Conservation (phyloP, 2,797 vertebrate species). For the Danio choprae region DNA sequence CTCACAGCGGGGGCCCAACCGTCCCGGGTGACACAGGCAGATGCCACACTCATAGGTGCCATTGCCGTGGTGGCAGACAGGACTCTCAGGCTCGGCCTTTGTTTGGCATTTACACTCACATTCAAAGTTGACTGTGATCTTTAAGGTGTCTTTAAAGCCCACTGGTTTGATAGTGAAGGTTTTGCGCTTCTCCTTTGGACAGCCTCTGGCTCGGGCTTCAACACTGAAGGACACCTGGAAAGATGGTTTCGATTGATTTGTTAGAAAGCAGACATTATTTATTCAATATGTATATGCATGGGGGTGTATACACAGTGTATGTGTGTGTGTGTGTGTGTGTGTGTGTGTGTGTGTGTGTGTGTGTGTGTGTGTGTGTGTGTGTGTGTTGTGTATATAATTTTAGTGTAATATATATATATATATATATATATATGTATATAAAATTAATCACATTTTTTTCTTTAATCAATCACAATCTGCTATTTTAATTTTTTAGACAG, state of each 20-base stretch:
- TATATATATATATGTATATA: too few species aligned
- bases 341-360: too few species aligned
- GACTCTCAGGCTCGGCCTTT: slow-evolving; percentile 77
- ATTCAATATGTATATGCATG: too few species aligned
- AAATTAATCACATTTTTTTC: too few species aligned
- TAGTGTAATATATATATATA: too few species aligned
- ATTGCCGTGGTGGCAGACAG: slow-evolving; percentile 85
- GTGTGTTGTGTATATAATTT: too few species aligned
- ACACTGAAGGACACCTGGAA: slow-evolving; percentile 94
- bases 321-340: too few species aligned
- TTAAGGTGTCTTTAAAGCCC: slow-evolving; percentile 93
- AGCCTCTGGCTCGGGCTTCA: slow-evolving; percentile 90
- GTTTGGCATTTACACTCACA: slow-evolving; percentile 90
- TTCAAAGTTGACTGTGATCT: slow-evolving; percentile 84
- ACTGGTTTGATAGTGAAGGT: slow-evolving; percentile 95
- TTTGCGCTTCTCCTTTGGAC: slow-evolving; percentile 84
- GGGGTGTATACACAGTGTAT: too few species aligned
- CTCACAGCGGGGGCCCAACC: slow-evolving; percentile 90
- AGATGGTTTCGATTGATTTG: slow-evolving; percentile 53
- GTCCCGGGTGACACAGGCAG: slow-evolving; percentile 88
- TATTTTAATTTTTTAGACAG: too few species aligned
- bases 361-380: too few species aligned
- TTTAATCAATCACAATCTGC: too few species aligned
- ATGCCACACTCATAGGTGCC: slow-evolving; percentile 94
- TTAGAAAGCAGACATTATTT: not conserved